phyloP scores from a whole-genome alignment of 1,140 invertebrate genomes.

The Telenomus remus region DNA sequence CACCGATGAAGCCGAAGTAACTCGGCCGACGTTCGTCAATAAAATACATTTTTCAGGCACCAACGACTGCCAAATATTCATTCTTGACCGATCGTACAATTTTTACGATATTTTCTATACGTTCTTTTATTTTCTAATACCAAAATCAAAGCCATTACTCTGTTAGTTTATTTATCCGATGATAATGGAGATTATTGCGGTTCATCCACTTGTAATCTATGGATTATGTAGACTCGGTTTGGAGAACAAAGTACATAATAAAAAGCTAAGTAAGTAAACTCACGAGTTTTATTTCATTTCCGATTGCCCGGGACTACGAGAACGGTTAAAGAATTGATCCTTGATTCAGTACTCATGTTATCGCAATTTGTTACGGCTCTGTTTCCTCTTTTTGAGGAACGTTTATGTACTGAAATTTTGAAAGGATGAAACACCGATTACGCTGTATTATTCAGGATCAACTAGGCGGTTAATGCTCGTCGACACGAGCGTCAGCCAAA shows the following conservation, averaged over 20 bases:
- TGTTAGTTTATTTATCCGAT: conserved; percentile 24
- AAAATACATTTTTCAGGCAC: conserved; percentile 26
- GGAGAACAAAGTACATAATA: conserved; percentile 27
- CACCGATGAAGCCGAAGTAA: conserved; percentile 7
- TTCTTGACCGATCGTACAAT: background rate
- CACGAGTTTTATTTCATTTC: background rate
- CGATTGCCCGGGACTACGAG: background rate
- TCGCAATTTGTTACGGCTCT: background rate
- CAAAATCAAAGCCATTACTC: conserved; percentile 5
- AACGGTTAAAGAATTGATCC: too few relatives aligned
- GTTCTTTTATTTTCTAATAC: background rate
- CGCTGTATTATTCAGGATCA: conserved; percentile 27
- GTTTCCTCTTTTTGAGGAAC: background rate
- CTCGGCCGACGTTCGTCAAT: conserved; percentile 12
- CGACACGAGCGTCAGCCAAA: conserved; percentile 27
- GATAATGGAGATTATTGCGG: background rate
- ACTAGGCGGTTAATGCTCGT: conserved; percentile 25
- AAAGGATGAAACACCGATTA: conserved; percentile 14
- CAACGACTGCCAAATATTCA: conserved; percentile 5
- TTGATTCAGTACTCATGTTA: too few relatives aligned
- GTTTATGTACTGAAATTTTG: background rate
- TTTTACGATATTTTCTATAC: background rate
- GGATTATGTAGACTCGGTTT: conserved; percentile 34
- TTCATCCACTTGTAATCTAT: conserved; percentile 7
- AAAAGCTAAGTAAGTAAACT: conserved; percentile 12